Evolutionary conservation across 2,113 vertebrate species (phyloP), one percentile per base, ranked within the genome.

Genomic region (Tenrec ecaudatus): DNA sequence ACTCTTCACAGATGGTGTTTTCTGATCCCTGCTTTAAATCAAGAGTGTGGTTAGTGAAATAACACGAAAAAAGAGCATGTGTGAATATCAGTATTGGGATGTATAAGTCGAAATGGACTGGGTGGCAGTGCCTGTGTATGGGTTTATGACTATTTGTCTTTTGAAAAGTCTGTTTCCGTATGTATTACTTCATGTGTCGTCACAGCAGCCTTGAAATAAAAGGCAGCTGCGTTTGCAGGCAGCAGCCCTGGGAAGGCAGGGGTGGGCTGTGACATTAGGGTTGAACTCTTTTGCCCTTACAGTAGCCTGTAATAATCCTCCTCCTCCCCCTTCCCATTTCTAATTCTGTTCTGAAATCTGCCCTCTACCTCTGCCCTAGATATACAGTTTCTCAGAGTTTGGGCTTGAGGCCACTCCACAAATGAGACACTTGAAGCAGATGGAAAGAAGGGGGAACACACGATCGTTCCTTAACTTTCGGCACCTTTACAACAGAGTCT

Each of bases 291-390:
- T 71, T 88, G 75, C 77, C n/a, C 62, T 22, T 91, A 83, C 90
- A 83, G 81, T 90, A 60, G 77, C 66, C 88, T 64, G 36, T 40
- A 20, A 75, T 82, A 53, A 53, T 53, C 47, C 4, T 53, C 31
- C 27, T 25, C 19, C 33, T 9, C 25, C 9, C 22, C 64, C 64
- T 27, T 23, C 17, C 33, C 19, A n/a, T 23, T 62, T 62, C 71
- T n/a, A 71, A 6, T 86, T 85, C 78, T 57, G 12, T 73, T 92
- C 60, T 84, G 73, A 90, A 75, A 71, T 66, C 68, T 90, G 91
- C 57, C 93, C 89, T 94, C 66, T 77, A 69, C 77, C 87, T 93
- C 81, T 97, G 94, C 85, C 87, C 90, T 86, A 92, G 77, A 86
- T 87, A 71, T 25, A 83, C 58, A 83, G 36, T 53, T 94, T 87